phyloP scores from a whole-genome alignment of 2,888 invertebrate species.

The Tetanocera ferruginea region DNA sequence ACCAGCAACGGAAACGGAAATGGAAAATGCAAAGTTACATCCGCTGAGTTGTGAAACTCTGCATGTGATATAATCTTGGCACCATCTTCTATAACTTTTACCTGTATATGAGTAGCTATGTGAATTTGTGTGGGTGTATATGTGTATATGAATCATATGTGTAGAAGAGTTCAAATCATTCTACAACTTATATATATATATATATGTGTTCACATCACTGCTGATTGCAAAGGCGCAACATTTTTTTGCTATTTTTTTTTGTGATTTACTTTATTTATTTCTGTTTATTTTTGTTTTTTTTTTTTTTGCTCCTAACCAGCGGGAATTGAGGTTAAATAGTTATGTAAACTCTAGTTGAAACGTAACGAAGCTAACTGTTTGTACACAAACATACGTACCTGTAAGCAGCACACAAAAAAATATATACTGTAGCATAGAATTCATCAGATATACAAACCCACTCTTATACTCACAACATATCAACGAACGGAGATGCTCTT shows the following conservation, averaged over 20 bases:
- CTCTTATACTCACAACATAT: too few relatives aligned
- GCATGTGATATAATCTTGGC: conserved; percentile 34
- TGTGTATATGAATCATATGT: not conserved
- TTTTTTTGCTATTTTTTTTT: not conserved
- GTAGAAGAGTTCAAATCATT: conserved; percentile 3
- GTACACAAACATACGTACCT: not conserved
- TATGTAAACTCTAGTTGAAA: conserved; percentile 29
- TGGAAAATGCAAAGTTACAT: conserved; percentile 37
- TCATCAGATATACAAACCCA: not conserved
- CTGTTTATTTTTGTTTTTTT: not conserved
- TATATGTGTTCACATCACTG: not conserved
- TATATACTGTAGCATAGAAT: too few relatives aligned
- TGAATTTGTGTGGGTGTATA: not conserved
- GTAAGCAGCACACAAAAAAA: too few relatives aligned
- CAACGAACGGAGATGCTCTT: not conserved
- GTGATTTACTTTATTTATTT: not conserved
- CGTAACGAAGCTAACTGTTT: conserved; percentile 24
- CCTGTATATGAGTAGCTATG: not conserved
- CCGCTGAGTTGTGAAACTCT: conserved; percentile 26
- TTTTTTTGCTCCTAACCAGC: not conserved
- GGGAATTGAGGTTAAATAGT: conserved; percentile 37
- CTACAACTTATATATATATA: not conserved
- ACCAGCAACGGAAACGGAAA: conserved; percentile 32
- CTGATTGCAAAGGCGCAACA: conserved; percentile 26
- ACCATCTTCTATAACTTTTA: conserved; percentile 23